Percentiles rank a stretch among this genome's conserved stretches.
phyloP scores from a whole-genome alignment of 2,797 vertebrate genomes.

The Xenentodon cancila region DNA sequence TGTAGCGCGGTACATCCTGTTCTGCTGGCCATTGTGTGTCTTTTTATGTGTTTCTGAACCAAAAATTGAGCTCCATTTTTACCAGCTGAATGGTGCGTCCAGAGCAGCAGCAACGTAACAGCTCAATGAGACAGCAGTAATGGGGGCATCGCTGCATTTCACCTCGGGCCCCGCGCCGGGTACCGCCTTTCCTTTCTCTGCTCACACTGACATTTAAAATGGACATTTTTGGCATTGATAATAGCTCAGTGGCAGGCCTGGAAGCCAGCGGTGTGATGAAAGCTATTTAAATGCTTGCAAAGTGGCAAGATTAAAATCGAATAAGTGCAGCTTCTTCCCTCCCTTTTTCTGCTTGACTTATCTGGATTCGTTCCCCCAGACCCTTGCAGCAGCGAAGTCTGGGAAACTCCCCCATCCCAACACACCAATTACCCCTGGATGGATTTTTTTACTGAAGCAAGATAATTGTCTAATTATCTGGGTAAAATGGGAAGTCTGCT shows the following conservation, averaged over 20 bases:
- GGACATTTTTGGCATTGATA: slow-evolving; percentile 95
- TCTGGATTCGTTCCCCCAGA: slow-evolving; percentile 88
- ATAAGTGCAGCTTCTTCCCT: slow-evolving; percentile 88
- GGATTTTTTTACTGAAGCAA: slow-evolving; percentile 90
- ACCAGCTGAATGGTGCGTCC: slow-evolving; percentile 75
- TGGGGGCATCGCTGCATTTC: slow-evolving; percentile 88
- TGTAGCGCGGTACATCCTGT: slow-evolving; percentile 79
- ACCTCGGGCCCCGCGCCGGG: slow-evolving; percentile 75
- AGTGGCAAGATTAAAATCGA: slow-evolving; percentile 97
- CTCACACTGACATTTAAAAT: slow-evolving; percentile 95
- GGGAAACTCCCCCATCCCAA: slow-evolving; percentile 85
- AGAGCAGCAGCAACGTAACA: slow-evolving; percentile 83
- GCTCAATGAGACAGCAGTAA: slow-evolving; percentile 90
- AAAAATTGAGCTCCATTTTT: slow-evolving; percentile 84
- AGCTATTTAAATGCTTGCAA: slow-evolving; percentile 97
- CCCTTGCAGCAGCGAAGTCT: slow-evolving; percentile 85
- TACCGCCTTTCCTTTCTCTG: slow-evolving; percentile 86
- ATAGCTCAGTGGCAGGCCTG: slow-evolving; percentile 90
- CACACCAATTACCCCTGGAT: slow-evolving; percentile 68
- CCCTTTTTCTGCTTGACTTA: slow-evolving; percentile 83
- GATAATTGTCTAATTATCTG: slow-evolving; percentile 97
- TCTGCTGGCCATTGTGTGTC: slow-evolving; percentile 82
- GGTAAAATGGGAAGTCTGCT: slow-evolving; percentile 91
- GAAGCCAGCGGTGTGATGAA: slow-evolving; percentile 92
- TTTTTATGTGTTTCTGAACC: slow-evolving; percentile 74